Conservation (phyloP, 1,140 invertebrate genomes). For the Scaptodrosophila lebanonensis region DNA sequence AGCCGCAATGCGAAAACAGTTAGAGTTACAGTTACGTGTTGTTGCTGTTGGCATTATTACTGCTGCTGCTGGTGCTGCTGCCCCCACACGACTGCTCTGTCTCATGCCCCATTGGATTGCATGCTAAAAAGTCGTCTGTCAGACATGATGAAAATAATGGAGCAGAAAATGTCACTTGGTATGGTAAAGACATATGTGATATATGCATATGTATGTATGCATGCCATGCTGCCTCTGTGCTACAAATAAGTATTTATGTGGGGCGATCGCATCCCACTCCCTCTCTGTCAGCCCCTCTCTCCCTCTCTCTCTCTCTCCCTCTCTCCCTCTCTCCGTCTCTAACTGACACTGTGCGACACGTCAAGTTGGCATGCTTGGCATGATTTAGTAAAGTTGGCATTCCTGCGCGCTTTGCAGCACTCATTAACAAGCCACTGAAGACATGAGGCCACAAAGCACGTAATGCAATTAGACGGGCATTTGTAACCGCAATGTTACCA, state of each 20-base stretch:
- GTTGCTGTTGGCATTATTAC: conserved; percentile 1
- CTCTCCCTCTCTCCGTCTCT: not conserved
- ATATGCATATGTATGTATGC: not conserved
- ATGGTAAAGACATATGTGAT: conserved; percentile 46
- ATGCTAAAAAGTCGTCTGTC: conserved; percentile 74
- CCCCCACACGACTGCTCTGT: too few species aligned
- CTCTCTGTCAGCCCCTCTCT: conserved; percentile 12
- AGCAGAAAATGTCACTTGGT: conserved; percentile 71
- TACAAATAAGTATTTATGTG: not conserved
- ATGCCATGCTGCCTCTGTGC: conserved; percentile 20
- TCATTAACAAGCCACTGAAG: conserved; percentile 49
- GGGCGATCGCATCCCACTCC: conserved; percentile 3
- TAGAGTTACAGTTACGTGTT: conserved; percentile 45
- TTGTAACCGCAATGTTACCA: too few species aligned
- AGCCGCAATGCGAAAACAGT: conserved; percentile 35
- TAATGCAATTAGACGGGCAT: conserved; percentile 31
- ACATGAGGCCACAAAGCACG: conserved; percentile 21
- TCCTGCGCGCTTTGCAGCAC: conserved; percentile 47
- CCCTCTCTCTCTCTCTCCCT: conserved; percentile 1
- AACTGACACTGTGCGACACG: conserved; percentile 26
- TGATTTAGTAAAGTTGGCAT: conserved; percentile 68
- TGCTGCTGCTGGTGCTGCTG: not conserved
- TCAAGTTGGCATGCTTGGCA: conserved; percentile 52
- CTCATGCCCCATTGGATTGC: conserved; percentile 50
- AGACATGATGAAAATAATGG: conserved; percentile 75